Evolutionary conservation across 2,888 invertebrate species (phyloP).

Genomic region (Amiota minor): DNA sequence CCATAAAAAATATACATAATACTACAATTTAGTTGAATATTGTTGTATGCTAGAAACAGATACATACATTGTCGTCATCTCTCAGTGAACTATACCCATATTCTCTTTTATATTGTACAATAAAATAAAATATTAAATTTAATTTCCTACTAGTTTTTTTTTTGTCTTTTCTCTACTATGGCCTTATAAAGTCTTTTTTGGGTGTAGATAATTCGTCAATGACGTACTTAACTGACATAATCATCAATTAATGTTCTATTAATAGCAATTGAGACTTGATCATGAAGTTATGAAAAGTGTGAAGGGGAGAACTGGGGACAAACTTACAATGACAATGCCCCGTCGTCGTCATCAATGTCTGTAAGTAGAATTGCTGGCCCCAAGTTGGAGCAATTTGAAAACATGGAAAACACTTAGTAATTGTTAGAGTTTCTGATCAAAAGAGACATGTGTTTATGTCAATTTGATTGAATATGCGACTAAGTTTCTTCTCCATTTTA

Average conservation of each 20-base stretch:
- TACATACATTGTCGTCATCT: not conserved
- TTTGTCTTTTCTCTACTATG: slow-evolving; percentile 43
- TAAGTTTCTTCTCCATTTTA: slow-evolving; percentile 32
- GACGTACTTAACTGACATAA: slow-evolving; percentile 68
- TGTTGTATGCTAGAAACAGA: not conserved
- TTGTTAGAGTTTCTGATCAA: slow-evolving; percentile 14
- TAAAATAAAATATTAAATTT: slow-evolving; percentile 7
- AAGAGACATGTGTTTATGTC: slow-evolving; percentile 60
- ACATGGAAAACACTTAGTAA: slow-evolving; percentile 55
- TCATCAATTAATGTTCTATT: slow-evolving; percentile 71
- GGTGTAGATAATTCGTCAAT: slow-evolving; percentile 58
- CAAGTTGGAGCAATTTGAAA: not conserved
- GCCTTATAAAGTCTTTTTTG: slow-evolving; percentile 36
- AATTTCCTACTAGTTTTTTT: slow-evolving; percentile 6
- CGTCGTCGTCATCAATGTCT: no score
- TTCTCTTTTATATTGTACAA: not conserved
- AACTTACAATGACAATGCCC: not conserved
- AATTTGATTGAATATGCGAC: slow-evolving; percentile 56
- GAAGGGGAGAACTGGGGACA: not conserved
- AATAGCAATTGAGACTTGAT: slow-evolving; percentile 47
- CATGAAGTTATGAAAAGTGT: not conserved
- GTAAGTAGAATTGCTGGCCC: not conserved
- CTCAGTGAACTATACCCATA: not conserved
- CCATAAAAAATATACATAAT: not conserved
- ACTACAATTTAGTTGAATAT: no score